These are phyloP conservation scores for Eolophus roseicapilla DNA, from an alignment of 2,113 vertebrate genomes.

Conservation along the genomic window DNA sequence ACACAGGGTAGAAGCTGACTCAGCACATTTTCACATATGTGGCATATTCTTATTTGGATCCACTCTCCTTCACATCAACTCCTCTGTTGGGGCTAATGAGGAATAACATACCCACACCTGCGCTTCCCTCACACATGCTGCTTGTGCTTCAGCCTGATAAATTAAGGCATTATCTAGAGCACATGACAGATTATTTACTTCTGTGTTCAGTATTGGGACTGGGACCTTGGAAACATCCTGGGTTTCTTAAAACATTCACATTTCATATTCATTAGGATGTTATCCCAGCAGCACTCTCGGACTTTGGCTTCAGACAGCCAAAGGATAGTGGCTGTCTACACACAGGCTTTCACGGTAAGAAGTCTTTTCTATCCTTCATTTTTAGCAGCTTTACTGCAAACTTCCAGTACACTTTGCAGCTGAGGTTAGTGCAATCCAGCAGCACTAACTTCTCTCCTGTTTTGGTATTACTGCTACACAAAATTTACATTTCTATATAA, in stretches of 20 bases:
- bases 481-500: slow-evolving; percentile 4
- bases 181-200: neutral
- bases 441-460: neutral
- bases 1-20: neutral
- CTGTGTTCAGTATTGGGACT: neutral
- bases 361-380: neutral
- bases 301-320: neutral
- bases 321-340: neutral
- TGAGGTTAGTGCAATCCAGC: neutral
- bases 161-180: neutral
- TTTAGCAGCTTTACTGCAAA: neutral
- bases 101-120: rapidly evolving
- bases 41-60: neutral
- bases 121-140: rapidly evolving
- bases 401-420: neutral
- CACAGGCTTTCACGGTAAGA: neutral
- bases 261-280: neutral
- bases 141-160: neutral
- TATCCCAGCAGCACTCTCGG: rapidly evolving
- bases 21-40: neutral
- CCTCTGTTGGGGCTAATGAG: neutral
- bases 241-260: neutral
- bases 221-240: neutral
- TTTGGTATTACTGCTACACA: neutral
- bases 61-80: rapidly evolving